These are phyloP conservation scores for Mythimna albipuncta DNA, from an alignment of 2,888 invertebrate species.

Conservation along the genomic window DNA sequence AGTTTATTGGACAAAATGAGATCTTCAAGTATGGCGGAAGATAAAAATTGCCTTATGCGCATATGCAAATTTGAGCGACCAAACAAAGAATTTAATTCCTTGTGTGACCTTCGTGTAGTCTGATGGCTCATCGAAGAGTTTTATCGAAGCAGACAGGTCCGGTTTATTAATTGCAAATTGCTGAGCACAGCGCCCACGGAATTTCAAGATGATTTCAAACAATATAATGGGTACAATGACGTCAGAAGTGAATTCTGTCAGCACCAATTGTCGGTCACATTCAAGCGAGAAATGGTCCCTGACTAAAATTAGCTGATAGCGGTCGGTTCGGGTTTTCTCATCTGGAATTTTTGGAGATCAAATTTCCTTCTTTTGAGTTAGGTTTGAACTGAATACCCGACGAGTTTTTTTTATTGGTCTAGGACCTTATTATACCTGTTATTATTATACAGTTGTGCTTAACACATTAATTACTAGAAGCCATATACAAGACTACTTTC, in stretches of 20 bases:
- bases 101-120: conserved; percentile 49
- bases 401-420: too few relatives aligned
- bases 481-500: too few relatives aligned
- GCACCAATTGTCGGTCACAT: conserved; percentile 39
- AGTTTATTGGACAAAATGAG: conserved; percentile 25
- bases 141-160: conserved; percentile 50
- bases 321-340: not conserved
- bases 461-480: too few relatives aligned
- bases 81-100: conserved; percentile 61
- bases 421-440: too few relatives aligned
- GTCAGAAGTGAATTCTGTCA: conserved; percentile 42
- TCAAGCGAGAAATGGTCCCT: conserved; percentile 23
- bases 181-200: conserved; percentile 49
- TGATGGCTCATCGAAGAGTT: conserved; percentile 59
- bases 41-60: conserved; percentile 41
- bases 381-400: not conserved
- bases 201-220: conserved; percentile 62
- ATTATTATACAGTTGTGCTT: too few relatives aligned
- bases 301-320: conserved; percentile 20
- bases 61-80: conserved; percentile 57
- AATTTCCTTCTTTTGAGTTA: not conserved
- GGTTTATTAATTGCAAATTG: conserved; percentile 62
- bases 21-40: conserved; percentile 36
- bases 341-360: not conserved
- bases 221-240: conserved; percentile 50